Base-by-base conservation (phyloP, 2,888 invertebrate genomes). In the Cephus spinipes region DNA sequence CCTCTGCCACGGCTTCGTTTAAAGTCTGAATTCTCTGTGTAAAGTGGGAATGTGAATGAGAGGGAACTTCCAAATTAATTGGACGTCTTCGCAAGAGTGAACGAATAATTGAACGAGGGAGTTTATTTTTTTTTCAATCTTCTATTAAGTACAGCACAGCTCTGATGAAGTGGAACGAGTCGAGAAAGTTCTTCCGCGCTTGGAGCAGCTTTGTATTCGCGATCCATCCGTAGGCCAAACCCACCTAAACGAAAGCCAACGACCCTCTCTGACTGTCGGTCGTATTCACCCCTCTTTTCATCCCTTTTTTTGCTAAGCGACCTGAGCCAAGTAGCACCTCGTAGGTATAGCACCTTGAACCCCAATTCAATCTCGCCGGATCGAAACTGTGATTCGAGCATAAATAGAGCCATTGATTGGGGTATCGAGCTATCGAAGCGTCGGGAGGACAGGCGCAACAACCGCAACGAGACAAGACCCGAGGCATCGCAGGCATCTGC, bases 341-440 rank as follows among this genome's bases (percentile, higher is more conserved):
- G 55, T 36, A 35, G 73, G 12, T 12, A 35, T 12, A 35, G 35
- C 3, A 68, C 77, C 35, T 79, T 81, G 73, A 69, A 78, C 15
- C 69, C 78, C 76, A 32, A 77, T 76, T 77, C 73, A 77, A 75
- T 75, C 36, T 12, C 15, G 74, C 73, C 23, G 40, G 9, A 55
- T 55, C 15, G 23, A 55, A 55, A 55, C 6, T 55, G 23, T 23
- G 9, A 23, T 23, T 23, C 40, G 40, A 55, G 40, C 23, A 55
- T 55, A 55, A 23, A 23, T 55, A 2, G 15, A 55, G 40, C 23
- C 33, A 33, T 33, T 33, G 23, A 23, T 55, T 9, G 40, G 23
- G 40, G 23, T 23, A 40, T 55, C 40, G 40, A 40, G 15, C 12
- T 12, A 12, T 36, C 36, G 36, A 36, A 36, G 36, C 4, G 4